phyloP scores from a whole-genome alignment of 2,113 vertebrate species.

The Protomyctophum bolini region DNA sequence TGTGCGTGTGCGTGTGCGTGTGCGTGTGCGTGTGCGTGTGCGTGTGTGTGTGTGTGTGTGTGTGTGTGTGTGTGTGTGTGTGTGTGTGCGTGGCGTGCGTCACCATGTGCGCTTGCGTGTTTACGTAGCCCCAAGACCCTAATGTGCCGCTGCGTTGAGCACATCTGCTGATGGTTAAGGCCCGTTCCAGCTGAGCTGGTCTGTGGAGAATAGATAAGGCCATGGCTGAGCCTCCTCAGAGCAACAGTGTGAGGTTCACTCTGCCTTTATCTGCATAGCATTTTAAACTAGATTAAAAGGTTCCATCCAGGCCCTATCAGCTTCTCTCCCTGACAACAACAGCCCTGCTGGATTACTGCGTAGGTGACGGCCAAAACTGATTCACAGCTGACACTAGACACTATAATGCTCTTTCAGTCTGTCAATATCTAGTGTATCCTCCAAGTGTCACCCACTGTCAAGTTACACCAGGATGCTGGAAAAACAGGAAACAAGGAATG shows the following conservation, averaged over 20 bases:
- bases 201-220: slow-evolving; percentile 47
- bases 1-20: background rate
- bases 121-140: background rate
- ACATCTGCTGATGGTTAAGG: background rate
- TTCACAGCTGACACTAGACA: background rate
- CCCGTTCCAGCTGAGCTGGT: background rate
- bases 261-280: slow-evolving; percentile 29
- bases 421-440: background rate
- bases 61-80: too few relatives aligned
- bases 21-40: background rate
- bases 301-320: slow-evolving; percentile 46
- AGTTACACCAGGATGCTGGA: background rate
- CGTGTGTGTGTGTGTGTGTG: background rate
- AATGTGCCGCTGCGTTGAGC: background rate
- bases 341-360: background rate
- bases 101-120: background rate
- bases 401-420: background rate
- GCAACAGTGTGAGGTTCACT: slow-evolving; percentile 21
- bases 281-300: slow-evolving; percentile 41
- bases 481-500: background rate
- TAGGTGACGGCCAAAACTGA: slow-evolving; percentile 4
- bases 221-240: slow-evolving; percentile 30
- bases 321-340: slow-evolving; percentile 9
- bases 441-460: background rate
- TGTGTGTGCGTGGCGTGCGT: background rate